These are phyloP conservation scores for Cheilosia pagana DNA, from an alignment of 2,888 invertebrate species.

Conservation along the genomic window DNA sequence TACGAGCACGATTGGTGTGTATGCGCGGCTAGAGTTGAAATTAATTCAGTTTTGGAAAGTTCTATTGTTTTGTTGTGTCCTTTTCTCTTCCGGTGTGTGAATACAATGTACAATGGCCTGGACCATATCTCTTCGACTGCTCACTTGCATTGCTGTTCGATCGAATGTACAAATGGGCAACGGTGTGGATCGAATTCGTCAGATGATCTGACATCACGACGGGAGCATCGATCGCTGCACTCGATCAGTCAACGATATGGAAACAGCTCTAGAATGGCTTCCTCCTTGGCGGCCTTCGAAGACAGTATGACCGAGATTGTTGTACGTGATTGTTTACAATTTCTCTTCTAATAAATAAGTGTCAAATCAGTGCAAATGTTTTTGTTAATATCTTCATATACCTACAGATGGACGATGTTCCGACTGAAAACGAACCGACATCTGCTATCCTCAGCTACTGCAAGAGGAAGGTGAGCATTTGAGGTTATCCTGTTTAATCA, in stretches of 20 bases:
- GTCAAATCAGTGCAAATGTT: constrained; percentile 79
- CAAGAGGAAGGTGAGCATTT: constrained; percentile 87
- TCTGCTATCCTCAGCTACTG: constrained; percentile 92
- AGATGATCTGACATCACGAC: constrained; percentile 20
- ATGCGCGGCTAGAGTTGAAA: background rate
- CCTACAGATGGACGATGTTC: constrained; percentile 88
- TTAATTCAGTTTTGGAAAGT: background rate
- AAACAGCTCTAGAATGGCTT: constrained; percentile 63
- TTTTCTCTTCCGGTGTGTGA: constrained; percentile 28
- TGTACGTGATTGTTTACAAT: constrained; percentile 72
- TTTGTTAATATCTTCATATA: constrained; percentile 78
- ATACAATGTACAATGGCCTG: constrained; percentile 56
- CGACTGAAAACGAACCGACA: constrained; percentile 88
- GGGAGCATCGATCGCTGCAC: constrained; percentile 43
- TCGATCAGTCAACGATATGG: constrained; percentile 59
- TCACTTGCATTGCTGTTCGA: constrained; percentile 42
- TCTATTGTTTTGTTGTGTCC: constrained; percentile 1
- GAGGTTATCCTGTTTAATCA: background rate
- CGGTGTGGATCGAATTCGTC: constrained; percentile 39
- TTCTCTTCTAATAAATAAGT: constrained; percentile 76
- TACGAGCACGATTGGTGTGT: constrained; percentile 56
- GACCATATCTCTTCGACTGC: constrained; percentile 23
- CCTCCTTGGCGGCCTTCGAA: constrained; percentile 73
- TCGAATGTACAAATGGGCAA: constrained; percentile 59
- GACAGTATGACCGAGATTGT: constrained; percentile 77